Evolutionary conservation across 2,113 vertebrate species (phyloP), one percentile per base, ranked within the genome.

Genomic region (Nipponia nippon): DNA sequence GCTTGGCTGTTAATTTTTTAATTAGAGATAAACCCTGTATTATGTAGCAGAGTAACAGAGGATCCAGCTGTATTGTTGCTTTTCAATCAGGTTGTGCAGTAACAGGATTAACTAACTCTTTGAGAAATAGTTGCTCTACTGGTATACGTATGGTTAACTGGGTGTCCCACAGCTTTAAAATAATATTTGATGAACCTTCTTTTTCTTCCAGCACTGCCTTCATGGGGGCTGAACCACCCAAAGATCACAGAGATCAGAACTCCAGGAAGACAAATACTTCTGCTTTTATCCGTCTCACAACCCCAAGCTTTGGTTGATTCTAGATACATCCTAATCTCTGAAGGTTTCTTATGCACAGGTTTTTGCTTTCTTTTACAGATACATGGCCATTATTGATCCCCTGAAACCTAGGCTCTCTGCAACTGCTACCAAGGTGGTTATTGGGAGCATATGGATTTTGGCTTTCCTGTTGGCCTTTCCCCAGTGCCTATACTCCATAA

Each of bases 371-470:
- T 93, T 84, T 75, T 92, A 67, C 82, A 99, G 99, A 97, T 99
- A 99, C 89, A 99, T 99, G 99, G 99, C 99, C 91, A 99, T 99
- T 95, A 99, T 99, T 66, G 99, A 99, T 91, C 99, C 99, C 20
- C 96, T 99, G 98, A 99, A 99, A 89, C 99, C 99, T 49, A 98
- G 99, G 52, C 97, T 99, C 52, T 99, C 99, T 59, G 99, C 99
- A 59, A 99, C 99, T 6, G 99, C 98, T 90, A 99, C 99, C 61
- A 99, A 98, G 66, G 98, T 99, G 56, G 98, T 99, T 76, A 99
- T 99, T 46, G 97, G 98, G 78, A 99, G 99, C 88, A 99, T 99
- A 96, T 99, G 99, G 99, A 98, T 98, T 84, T 97, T 99, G 96
- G 99, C 99, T 4, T 98, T 99, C 96, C 98, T 99, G 30, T 97